Percentiles rank a stretch among this genome's conserved stretches.
These are phyloP conservation scores for Tinea pellionella DNA, from an alignment of 2,888 invertebrate genomes.

Conservation along the genomic window DNA sequence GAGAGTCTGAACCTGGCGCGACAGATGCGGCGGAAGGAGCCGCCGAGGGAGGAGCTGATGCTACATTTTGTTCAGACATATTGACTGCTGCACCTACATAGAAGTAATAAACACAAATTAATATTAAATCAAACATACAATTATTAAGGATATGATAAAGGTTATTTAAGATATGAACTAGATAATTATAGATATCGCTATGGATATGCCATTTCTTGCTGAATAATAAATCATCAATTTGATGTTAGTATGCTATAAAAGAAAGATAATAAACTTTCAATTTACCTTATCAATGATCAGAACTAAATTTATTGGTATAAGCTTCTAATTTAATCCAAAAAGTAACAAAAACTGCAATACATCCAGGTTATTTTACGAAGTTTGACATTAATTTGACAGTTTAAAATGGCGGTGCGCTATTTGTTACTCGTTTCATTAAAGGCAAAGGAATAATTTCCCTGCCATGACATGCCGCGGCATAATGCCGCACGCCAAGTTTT, in stretches of 20 bases:
- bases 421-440: no score
- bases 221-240: not conserved
- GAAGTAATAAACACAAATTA: not conserved
- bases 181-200: not conserved
- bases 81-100: no score
- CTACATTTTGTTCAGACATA: not conserved
- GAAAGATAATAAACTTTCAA: not conserved
- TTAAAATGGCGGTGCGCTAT: not conserved
- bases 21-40: slow-evolving; percentile 35
- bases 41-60: slow-evolving; percentile 30
- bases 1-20: slow-evolving; percentile 33
- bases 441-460: no score
- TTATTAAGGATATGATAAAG: not conserved
- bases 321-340: not conserved
- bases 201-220: not conserved
- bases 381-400: not conserved
- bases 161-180: not conserved
- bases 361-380: not conserved
- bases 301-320: not conserved
- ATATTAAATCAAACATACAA: no score
- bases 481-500: no score
- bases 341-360: not conserved
- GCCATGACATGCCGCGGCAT: no score
- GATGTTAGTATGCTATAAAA: not conserved
- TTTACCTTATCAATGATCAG: not conserved